Conservation (phyloP, 2,797 vertebrate species). For the Serranus cabrilla region DNA sequence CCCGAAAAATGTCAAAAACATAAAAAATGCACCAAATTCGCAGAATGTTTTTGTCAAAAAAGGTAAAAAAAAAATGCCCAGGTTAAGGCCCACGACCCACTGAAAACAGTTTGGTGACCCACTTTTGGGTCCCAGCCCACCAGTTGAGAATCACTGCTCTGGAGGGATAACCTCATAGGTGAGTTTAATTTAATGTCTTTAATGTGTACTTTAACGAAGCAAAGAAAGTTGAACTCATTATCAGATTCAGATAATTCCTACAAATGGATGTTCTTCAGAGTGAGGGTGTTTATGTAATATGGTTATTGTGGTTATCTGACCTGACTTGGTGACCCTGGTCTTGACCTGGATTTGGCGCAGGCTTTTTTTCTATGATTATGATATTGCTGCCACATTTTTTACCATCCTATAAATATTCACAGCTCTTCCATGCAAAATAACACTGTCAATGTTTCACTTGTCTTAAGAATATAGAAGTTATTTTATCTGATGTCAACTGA, state of each 20-base stretch:
- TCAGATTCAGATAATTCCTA: not conserved
- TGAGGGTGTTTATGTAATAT: too few relatives aligned
- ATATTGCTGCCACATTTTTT: not conserved
- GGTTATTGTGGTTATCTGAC: too few relatives aligned
- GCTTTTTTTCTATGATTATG: not conserved
- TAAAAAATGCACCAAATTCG: too few relatives aligned
- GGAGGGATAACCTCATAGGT: slow-evolving; percentile 34
- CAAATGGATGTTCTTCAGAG: too few relatives aligned
- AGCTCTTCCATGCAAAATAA: not conserved
- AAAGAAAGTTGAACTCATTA: not conserved
- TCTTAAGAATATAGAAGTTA: not conserved
- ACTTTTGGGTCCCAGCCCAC: too few relatives aligned
- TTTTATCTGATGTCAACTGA: not conserved
- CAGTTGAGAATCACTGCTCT: too few relatives aligned
- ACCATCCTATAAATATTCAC: not conserved
- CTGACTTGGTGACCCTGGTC: not conserved
- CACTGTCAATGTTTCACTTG: not conserved
- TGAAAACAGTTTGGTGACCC: too few relatives aligned
- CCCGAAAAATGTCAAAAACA: too few relatives aligned
- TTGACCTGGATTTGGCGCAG: not conserved
- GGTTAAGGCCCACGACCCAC: too few relatives aligned
- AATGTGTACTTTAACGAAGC: too few relatives aligned
- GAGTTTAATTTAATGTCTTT: slow-evolving; percentile 50
- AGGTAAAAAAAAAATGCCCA: too few relatives aligned
- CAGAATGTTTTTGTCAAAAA: too few relatives aligned